phyloP scores from a whole-genome alignment of 2,113 vertebrate species.

The Channa maculata region DNA sequence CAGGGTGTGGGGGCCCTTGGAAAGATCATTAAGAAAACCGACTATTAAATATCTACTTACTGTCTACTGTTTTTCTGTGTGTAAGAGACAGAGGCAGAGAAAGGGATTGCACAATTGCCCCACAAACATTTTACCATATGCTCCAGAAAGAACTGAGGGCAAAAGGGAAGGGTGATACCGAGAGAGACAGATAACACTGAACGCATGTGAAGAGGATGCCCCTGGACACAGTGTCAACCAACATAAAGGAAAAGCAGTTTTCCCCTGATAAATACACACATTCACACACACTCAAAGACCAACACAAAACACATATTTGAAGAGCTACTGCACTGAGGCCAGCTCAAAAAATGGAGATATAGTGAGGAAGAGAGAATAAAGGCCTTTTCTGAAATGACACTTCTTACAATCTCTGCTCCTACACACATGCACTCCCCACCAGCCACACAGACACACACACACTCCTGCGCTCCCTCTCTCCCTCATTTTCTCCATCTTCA shows the following conservation, averaged over 20 bases:
- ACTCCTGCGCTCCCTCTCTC: slow-evolving; percentile 28
- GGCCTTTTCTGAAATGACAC: slow-evolving; percentile 71
- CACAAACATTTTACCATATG: slow-evolving; percentile 74
- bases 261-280: slow-evolving; percentile 39
- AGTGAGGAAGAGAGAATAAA: slow-evolving; percentile 62
- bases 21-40: neutral
- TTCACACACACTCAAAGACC: slow-evolving; percentile 34
- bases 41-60: slow-evolving; percentile 12
- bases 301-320: slow-evolving; percentile 57
- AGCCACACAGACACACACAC: neutral
- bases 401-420: slow-evolving; percentile 55
- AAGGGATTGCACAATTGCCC: slow-evolving; percentile 67
- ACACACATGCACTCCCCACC: too few relatives aligned
- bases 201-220: slow-evolving; percentile 70
- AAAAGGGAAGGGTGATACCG: slow-evolving; percentile 45
- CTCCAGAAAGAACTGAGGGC: slow-evolving; percentile 60
- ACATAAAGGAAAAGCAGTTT: slow-evolving; percentile 60
- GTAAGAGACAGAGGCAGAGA: slow-evolving; percentile 38
- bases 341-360: slow-evolving; percentile 65
- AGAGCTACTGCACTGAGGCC: slow-evolving; percentile 44
- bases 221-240: slow-evolving; percentile 76
- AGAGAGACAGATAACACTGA: slow-evolving; percentile 37
- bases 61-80: slow-evolving; percentile 6
- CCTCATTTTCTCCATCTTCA: slow-evolving; percentile 71
- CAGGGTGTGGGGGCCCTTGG: neutral